Evolutionary conservation across 2,113 vertebrate genomes (phyloP), one percentile per base, ranked within the genome.

Genomic region (Archilochus colubris): DNA sequence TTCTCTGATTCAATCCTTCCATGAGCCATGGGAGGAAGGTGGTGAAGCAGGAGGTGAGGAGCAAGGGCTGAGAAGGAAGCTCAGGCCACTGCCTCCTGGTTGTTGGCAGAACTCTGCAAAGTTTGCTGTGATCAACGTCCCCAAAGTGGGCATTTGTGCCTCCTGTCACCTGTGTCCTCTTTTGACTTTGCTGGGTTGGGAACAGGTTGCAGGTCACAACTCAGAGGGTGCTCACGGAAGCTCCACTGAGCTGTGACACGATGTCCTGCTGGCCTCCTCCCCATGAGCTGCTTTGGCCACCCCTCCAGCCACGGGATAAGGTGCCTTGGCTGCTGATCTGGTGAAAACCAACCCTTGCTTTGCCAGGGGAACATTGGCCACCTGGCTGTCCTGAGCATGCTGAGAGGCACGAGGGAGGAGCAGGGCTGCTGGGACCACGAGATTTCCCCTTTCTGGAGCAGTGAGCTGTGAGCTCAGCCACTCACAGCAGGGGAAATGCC

Each of bases 351-450:
- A 58, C 9, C 18, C 11, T 53, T 21, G 40, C 17, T 86, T 5
- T 69, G 46, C 40, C 48, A 9, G 0, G 14, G 25, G 16, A 18
- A 0, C 0, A 0, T 17, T 7, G 4, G 38, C 76, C n/a, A 69
- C 48, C 43, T 7, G 61, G 25, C 30, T 63, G 40, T n/a, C 40
- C 66, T 1, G 7, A 43, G 46, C 40, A 12, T 0, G 1, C 46
- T 0, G 3, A 77, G 50, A 53, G 14, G 30, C 48, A 12, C 12
- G 1, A 11, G 27, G 53, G 19, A 53, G 46, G 25, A 82, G 22
- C 1, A 1, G 57, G n/a, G 70, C 85, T 83, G 83, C 33, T 63
- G 38, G 66, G 51, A 33, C 16, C 53, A 27, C 0, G 6, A 64
- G 78, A 3, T 84, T 57, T 58, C 48, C 28, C 48, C 66, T 89